Conservation (phyloP, 2,797 vertebrate genomes). For the Gobionotothen gibberifrons region DNA sequence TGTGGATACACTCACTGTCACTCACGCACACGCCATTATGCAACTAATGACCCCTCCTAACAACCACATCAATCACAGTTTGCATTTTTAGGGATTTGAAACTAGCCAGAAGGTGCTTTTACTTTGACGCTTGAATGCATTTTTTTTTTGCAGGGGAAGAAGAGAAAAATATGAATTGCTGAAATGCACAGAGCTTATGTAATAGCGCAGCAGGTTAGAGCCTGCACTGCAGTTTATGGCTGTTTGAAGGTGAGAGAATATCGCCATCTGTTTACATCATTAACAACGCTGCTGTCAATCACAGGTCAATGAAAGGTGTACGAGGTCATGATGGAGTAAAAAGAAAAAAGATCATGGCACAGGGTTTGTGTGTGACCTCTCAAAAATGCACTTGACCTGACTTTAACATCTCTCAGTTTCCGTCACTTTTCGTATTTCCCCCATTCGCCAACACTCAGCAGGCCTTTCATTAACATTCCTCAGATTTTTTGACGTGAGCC, state of each 20-base stretch:
- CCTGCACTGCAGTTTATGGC: constrained; percentile 10
- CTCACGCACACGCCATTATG: constrained; percentile 3
- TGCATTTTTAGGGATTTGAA: too few relatives aligned
- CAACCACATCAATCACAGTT: too few relatives aligned
- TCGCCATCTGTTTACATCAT: constrained; percentile 24
- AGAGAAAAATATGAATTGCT: constrained; percentile 4
- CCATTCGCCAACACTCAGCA: constrained; percentile 19
- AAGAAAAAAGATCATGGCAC: background rate
- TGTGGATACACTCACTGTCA: background rate
- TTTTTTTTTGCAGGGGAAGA: background rate
- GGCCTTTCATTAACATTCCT: constrained; percentile 70
- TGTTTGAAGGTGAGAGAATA: background rate
- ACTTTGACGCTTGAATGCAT: background rate
- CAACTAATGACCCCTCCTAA: too few relatives aligned
- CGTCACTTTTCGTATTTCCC: constrained; percentile 35
- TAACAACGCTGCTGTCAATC: constrained; percentile 7
- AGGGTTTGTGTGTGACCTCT: constrained; percentile 20
- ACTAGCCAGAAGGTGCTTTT: background rate
- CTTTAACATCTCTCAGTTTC: constrained; percentile 43
- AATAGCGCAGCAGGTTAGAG: constrained; percentile 16
- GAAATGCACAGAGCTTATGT: constrained; percentile 17
- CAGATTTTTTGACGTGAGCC: constrained; percentile 44
- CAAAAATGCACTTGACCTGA: constrained; percentile 42
- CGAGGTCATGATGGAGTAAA: background rate
- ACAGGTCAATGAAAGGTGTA: background rate